phyloP scores from a whole-genome alignment of 2,888 invertebrate genomes.

The Lasius fuliginosus region DNA sequence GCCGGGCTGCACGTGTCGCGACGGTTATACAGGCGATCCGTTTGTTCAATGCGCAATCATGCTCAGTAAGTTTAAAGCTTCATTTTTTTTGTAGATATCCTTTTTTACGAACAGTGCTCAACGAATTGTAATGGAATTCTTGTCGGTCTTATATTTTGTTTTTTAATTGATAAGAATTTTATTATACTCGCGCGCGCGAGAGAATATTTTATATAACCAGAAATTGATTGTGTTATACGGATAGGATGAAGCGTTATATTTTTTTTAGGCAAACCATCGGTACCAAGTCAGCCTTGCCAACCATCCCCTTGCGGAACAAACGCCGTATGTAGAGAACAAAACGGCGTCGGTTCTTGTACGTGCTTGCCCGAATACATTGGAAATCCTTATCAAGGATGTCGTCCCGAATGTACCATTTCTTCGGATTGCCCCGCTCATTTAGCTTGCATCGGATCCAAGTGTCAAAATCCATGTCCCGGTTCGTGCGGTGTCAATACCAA shows the following conservation, averaged over 20 bases:
- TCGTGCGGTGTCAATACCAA: slow-evolving; percentile 88
- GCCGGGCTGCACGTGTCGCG: slow-evolving; percentile 90
- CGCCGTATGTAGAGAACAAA: slow-evolving; percentile 91
- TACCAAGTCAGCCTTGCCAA: slow-evolving; percentile 88
- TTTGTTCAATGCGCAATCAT: slow-evolving; percentile 90
- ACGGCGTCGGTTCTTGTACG: slow-evolving; percentile 92
- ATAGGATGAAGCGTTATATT: slow-evolving; percentile 71
- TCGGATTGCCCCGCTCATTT: slow-evolving; percentile 86
- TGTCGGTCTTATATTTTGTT: background rate
- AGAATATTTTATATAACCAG: background rate
- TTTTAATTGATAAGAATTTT: background rate
- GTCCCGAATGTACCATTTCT: slow-evolving; percentile 86
- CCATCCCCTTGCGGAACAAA: slow-evolving; percentile 93
- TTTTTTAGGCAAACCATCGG: slow-evolving; percentile 65
- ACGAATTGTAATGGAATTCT: background rate
- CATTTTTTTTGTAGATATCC: background rate
- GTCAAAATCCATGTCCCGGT: slow-evolving; percentile 87
- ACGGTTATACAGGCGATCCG: slow-evolving; percentile 92
- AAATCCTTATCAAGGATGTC: slow-evolving; percentile 88
- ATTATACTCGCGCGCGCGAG: background rate
- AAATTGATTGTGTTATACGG: slow-evolving; percentile 18
- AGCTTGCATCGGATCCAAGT: slow-evolving; percentile 87
- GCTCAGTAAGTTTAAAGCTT: slow-evolving; percentile 74
- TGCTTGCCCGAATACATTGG: slow-evolving; percentile 92
- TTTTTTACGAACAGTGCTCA: background rate